These are phyloP conservation scores for Sisyra terminalis DNA, from an alignment of 2,888 invertebrate genomes.

Conservation along the genomic window DNA sequence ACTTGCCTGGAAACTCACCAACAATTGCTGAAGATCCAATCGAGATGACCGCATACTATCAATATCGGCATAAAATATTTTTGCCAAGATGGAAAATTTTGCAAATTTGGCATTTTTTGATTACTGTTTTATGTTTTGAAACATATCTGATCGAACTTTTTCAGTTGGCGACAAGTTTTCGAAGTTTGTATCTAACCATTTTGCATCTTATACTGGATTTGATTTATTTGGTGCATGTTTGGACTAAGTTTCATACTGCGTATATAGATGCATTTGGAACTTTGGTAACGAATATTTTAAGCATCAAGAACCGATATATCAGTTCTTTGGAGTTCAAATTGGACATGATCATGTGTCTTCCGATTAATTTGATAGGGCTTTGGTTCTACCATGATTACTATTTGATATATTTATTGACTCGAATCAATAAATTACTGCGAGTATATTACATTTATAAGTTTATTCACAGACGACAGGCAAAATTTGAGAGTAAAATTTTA, in stretches of 20 bases:
- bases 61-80: background rate
- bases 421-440: slow-evolving; percentile 13
- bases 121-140: slow-evolving; percentile 9
- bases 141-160: background rate
- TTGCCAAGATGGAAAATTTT: slow-evolving; percentile 5
- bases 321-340: slow-evolving; percentile 13
- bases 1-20: slow-evolving; percentile 6
- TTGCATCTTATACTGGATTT: slow-evolving; percentile 12
- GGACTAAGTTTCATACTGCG: slow-evolving; percentile 13
- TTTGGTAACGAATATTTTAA: slow-evolving; percentile 10
- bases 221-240: slow-evolving; percentile 13
- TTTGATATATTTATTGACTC: slow-evolving; percentile 11
- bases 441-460: slow-evolving; percentile 12
- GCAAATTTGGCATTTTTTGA: slow-evolving; percentile 6
- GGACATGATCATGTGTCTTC: slow-evolving; percentile 12
- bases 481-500: slow-evolving; percentile 9
- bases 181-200: slow-evolving; percentile 2
- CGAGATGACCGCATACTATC: background rate
- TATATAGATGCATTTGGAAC: slow-evolving; percentile 15
- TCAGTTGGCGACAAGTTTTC: too few species aligned
- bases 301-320: slow-evolving; percentile 13
- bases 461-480: slow-evolving; percentile 10
- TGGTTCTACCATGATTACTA: background rate
- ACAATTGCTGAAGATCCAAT: too few species aligned
- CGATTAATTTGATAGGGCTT: slow-evolving; percentile 13